Percentiles rank a stretch among this genome's conserved stretches.
These are phyloP conservation scores for Gryon sp. DNA, from an alignment of 1,140 invertebrate genomes.

Conservation along the genomic window DNA sequence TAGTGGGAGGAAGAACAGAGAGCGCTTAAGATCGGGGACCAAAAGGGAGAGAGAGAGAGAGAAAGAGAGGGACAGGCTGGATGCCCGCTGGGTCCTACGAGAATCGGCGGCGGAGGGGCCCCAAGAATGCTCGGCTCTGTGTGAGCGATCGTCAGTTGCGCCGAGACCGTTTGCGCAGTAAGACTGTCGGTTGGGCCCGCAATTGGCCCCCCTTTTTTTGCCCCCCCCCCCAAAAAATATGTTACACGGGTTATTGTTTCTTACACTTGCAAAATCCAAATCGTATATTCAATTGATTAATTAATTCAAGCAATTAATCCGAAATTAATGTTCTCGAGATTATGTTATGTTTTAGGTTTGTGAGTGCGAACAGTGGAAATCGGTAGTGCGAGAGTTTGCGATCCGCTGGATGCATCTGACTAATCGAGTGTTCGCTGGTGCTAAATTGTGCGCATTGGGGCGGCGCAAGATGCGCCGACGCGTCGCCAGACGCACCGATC, in stretches of 20 bases:
- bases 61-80: slow-evolving; percentile 61
- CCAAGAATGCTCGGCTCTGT: slow-evolving; percentile 76
- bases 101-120: slow-evolving; percentile 75
- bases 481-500: slow-evolving; percentile 77
- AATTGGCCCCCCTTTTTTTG: slow-evolving; percentile 51
- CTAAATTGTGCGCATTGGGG: slow-evolving; percentile 2
- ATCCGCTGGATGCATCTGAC: slow-evolving; percentile 5
- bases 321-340: too few relatives aligned
- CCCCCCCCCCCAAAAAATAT: too few relatives aligned
- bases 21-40: not conserved
- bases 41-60: slow-evolving; percentile 19
- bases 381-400: too few relatives aligned
- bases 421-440: not conserved
- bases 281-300: too few relatives aligned
- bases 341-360: too few relatives aligned
- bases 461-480: slow-evolving; percentile 72
- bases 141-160: slow-evolving; percentile 74
- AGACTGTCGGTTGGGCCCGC: slow-evolving; percentile 64
- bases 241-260: too few relatives aligned
- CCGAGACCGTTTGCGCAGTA: slow-evolving; percentile 75
- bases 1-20: slow-evolving; percentile 14
- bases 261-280: too few relatives aligned
- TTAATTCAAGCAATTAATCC: too few relatives aligned
- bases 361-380: slow-evolving; percentile 44
- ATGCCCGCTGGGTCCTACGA: slow-evolving; percentile 72